Evolutionary conservation across 2,113 vertebrate species (phyloP), one percentile per base, ranked within the genome.

Genomic region (Etheostoma spectabile): DNA sequence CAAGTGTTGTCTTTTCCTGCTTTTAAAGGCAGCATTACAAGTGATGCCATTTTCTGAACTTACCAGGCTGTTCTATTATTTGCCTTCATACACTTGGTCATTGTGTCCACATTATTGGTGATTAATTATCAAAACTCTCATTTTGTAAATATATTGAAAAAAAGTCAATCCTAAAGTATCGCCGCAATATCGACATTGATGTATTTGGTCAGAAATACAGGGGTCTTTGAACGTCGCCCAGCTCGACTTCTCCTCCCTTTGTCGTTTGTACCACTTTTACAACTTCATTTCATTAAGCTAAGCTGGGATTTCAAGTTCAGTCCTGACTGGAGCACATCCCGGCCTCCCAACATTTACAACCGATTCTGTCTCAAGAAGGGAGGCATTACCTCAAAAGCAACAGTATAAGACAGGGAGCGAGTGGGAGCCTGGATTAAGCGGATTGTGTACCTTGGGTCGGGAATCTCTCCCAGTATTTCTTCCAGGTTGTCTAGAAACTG

Each of bases 401-500:
- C 56, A 62, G 60, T 45, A 42, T 11, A 78, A 74, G 33, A 82
- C 45, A 56, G 70, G 48, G 65, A 86, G 72, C 22, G 12, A 70
- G 51, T n/a, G 57, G 21, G 60, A 49, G 55, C 24, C 45, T 70
- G 53, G 30, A 46, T 80, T 30, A 51, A 48, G 19, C 53, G 5
- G 57, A 13, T 35, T 55, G 53, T 66, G 90, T 97, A 99, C 98
- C 97, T 97, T 89, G 97, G 95, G 93, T 96, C 93, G n/a, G 94
- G 80, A 73, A 87, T 88, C 90, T 99, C 97, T 86, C 98, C 97
- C 74, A 99, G 80, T 63, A 98, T 95, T 90, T 99, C 97, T 74
- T 97, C 95, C 84, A 99, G 91, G 85, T 95, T 96, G 93, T 99
- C 97, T 27, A 96, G 88, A 88, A 99, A 98, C 89, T 95, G 92